These are phyloP conservation scores for Drosophila prostipennis DNA, from an alignment of 2,888 invertebrate species.

Conservation along the genomic window DNA sequence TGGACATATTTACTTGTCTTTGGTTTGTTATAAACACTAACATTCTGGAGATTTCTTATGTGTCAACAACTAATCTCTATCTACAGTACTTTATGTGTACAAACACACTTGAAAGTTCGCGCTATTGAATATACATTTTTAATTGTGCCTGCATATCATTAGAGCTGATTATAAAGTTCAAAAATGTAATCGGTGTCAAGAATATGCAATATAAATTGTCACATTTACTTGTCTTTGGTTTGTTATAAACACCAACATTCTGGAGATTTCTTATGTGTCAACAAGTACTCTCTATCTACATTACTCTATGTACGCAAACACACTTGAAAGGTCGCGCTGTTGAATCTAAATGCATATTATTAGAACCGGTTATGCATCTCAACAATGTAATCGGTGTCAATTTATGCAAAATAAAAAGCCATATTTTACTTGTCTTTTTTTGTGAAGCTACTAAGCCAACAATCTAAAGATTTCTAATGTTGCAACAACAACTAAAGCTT, in stretches of 20 bases:
- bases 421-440: conserved; percentile 81
- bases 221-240: conserved; percentile 79
- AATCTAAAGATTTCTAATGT: conserved; percentile 74
- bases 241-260: conserved; percentile 53
- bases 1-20: conserved; percentile 80
- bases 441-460: conserved; percentile 31
- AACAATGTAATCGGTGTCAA: conserved; percentile 81
- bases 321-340: conserved; percentile 8
- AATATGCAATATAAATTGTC: conserved; percentile 80
- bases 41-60: conserved; percentile 78
- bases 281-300: conserved; percentile 23
- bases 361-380: conserved; percentile 79
- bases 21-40: conserved; percentile 47
- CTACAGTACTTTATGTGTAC: neutral
- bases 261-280: conserved; percentile 76
- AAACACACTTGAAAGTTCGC: conserved; percentile 7
- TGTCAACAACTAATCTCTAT: conserved; percentile 44
- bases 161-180: conserved; percentile 77
- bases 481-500: conserved; percentile 52
- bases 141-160: conserved; percentile 70
- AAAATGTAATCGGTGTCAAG: conserved; percentile 81
- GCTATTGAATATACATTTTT: neutral
- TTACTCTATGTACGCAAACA: neutral
- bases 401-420: conserved; percentile 82
- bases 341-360: conserved; percentile 71